These are phyloP conservation scores for Himantopus leucocephalus DNA, from an alignment of 2,113 vertebrate species.

Conservation along the genomic window DNA sequence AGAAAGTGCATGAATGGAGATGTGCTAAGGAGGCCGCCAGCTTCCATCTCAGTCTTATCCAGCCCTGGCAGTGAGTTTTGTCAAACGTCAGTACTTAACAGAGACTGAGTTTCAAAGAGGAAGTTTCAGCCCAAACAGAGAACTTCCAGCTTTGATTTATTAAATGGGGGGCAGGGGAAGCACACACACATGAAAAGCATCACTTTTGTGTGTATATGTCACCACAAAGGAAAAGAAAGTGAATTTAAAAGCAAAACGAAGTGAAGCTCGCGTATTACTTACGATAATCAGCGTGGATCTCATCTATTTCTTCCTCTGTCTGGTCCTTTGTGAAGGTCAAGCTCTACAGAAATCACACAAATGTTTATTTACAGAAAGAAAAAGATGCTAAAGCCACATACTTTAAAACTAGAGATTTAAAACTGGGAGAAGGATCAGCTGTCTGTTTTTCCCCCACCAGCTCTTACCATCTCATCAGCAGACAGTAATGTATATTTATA, in stretches of 20 bases:
- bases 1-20: not conserved
- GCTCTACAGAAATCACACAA: conserved; percentile 73
- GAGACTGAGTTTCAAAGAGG: not conserved
- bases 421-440: not conserved
- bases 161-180: accelerated
- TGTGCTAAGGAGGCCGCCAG: not conserved
- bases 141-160: not conserved
- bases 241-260: not conserved
- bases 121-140: not conserved
- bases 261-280: conserved; percentile 68
- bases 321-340: conserved; percentile 90
- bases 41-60: not conserved
- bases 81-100: not conserved
- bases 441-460: not conserved
- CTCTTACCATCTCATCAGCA: not conserved
- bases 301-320: conserved; percentile 88
- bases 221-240: not conserved
- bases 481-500: not conserved
- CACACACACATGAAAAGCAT: not conserved
- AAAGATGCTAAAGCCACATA: not conserved
- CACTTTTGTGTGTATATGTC: not conserved
- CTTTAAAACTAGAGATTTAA: not conserved
- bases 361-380: not conserved
- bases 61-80: not conserved
- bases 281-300: conserved; percentile 88